phyloP scores from a whole-genome alignment of 1,140 invertebrate species.

The Phortica variegata region DNA sequence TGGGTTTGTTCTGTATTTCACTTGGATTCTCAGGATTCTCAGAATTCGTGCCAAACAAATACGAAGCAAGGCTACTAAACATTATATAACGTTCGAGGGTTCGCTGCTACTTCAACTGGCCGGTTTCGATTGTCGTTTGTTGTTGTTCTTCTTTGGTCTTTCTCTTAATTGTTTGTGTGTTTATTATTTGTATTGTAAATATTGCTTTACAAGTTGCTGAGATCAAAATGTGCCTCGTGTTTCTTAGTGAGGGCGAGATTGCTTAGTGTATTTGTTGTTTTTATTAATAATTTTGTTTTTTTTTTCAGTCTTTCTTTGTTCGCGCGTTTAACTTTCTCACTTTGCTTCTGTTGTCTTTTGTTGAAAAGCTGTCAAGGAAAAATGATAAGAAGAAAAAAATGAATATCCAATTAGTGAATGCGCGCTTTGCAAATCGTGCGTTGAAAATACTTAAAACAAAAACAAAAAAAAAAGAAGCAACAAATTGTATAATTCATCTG shows the following conservation, averaged over 20 bases:
- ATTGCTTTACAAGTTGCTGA: conserved; percentile 37
- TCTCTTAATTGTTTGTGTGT: conserved; percentile 9
- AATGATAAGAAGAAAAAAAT: no score
- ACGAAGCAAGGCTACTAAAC: conserved; percentile 55
- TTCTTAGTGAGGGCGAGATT: conserved; percentile 20
- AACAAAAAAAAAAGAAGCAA: no score
- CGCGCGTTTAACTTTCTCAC: no score
- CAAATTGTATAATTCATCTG: no score
- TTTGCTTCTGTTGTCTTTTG: no score
- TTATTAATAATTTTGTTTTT: conserved; percentile 10
- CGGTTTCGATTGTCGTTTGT: no score
- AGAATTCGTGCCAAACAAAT: conserved; percentile 49
- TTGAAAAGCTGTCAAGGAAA: no score
- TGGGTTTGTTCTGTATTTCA: conserved; percentile 30
- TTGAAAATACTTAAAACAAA: no score
- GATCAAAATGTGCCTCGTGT: conserved; percentile 29
- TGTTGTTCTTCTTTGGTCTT: conserved; percentile 1
- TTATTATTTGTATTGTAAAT: conserved; percentile 12
- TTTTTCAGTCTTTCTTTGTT: no score
- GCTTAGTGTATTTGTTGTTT: conserved; percentile 26
- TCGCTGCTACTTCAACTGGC: no score
- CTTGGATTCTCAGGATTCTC: conserved; percentile 20
- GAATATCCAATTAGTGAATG: no score
- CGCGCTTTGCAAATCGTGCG: no score
- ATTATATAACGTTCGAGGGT: conserved; percentile 43